These are phyloP conservation scores for Semotilus atromaculatus DNA, from an alignment of 2,797 vertebrate genomes.

Conservation along the genomic window DNA sequence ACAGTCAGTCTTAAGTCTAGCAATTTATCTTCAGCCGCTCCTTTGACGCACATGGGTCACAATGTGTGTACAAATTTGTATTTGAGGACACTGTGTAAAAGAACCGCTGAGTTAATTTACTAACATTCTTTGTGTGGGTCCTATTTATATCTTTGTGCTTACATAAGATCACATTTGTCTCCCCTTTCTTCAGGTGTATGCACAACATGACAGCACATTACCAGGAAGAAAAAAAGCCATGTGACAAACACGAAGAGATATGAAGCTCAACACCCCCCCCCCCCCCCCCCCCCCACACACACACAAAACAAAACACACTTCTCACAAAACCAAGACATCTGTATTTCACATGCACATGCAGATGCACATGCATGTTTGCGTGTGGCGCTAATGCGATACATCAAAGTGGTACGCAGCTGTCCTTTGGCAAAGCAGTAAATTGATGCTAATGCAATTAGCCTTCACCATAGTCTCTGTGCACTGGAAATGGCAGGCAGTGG, in stretches of 20 bases:
- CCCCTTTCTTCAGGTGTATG: slow-evolving; percentile 7
- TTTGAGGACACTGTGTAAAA: neutral
- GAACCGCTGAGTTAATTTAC: neutral
- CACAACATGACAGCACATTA: slow-evolving; percentile 6
- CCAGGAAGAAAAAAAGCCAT: slow-evolving; percentile 12
- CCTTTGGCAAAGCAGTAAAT: slow-evolving; percentile 71
- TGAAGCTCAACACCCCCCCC: neutral
- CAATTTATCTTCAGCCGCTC: slow-evolving; percentile 41
- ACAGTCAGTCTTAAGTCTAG: slow-evolving; percentile 37
- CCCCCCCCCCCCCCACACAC: no score
- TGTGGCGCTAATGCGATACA: slow-evolving; percentile 57
- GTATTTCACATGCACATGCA: neutral
- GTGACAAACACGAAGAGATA: neutral
- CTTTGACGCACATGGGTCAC: neutral
- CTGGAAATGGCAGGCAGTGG: slow-evolving; percentile 48
- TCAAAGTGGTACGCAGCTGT: slow-evolving; percentile 70
- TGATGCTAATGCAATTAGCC: slow-evolving; percentile 80
- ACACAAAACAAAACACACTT: slow-evolving; percentile 2
- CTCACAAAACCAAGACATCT: neutral
- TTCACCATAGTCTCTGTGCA: slow-evolving; percentile 64
- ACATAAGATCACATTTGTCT: neutral
- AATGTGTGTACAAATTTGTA: slow-evolving; percentile 18
- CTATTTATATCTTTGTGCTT: slow-evolving; percentile 19
- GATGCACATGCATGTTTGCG: neutral
- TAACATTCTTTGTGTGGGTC: neutral